Evolutionary conservation across 2,888 invertebrate species (phyloP), one percentile per base, ranked within the genome.

Genomic region (Busseola fusca): DNA sequence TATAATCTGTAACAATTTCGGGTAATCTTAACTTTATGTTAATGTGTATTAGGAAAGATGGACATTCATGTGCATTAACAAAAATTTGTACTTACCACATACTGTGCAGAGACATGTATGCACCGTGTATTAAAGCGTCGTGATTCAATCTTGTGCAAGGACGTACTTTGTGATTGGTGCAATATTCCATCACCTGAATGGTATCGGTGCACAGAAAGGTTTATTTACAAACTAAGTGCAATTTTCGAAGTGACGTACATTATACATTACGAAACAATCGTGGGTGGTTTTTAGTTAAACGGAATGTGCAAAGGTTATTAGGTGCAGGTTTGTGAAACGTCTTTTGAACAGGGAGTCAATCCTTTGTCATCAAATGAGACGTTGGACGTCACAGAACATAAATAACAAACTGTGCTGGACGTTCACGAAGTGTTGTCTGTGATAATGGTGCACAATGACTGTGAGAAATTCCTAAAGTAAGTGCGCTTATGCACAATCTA

Each of bases 1-100:
- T 91, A 73, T 89, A 88, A 71, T 91, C 95, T 95, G 94, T 69
- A 94, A 95, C 88, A 91, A 92, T 60, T 63, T 79, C 73, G 66
- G 69, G 50, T n/a, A 69, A 76, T 72, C 21, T 80, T 72, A 79
- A 67, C 50, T 59, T 48, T 67, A 48, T 58, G 69, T 48, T 54
- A 50, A 54, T 16, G 12, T 48, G 59, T 69, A 18, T 62, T 57
- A 42, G 5, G 9, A 30, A 58, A 65, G 64, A 66, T 45, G 42
- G 64, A 70, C 69, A 76, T 69, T 34, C 50, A 79, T 77, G 87
- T 86, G 86, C 86, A 85, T 80, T 81, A 78, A 81, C 68, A 82
- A 78, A 82, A 78, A 82, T 82, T 73, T 69, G 83, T 89, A 91
- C 91, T 91, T 83, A 91, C 91, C 91, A 52, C 71, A 63, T 62